Evolutionary conservation across 2,888 invertebrate species (phyloP), one percentile per base, ranked within the genome.

Genomic region (Hydrotaea cyrtoneurina): DNA sequence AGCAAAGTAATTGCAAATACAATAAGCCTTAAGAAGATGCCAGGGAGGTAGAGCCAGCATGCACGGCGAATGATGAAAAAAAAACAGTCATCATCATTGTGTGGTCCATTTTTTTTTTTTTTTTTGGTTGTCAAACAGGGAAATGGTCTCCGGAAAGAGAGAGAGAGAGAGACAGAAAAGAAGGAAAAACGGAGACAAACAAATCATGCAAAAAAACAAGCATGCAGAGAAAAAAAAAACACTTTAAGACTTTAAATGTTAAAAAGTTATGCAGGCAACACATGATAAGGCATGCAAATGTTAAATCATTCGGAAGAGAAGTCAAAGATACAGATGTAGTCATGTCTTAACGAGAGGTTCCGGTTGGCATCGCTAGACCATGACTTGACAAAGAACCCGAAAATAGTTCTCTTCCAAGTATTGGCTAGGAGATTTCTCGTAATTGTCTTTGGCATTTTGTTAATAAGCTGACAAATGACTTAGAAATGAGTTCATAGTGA

Each of bases 151-250:
- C 2, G 69, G 13, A 39, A 39, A 39, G n/a, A n/a, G n/a, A n/a
- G n/a, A n/a, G n/a, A n/a, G n/a, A n/a, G n/a, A 36, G 43, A 36
- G 21, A n/a, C 13, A n/a, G 7, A 2, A 19, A 17, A 10, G 26
- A 59, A 26, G 87, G 89, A 89, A 89, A 89, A 89, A 88, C 88
- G 88, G 89, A 86, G 89, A 87, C 89, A 88, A 88, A 89, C 89
- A 89, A 89, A 89, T 89, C 88, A 88, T 89, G 77, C 62, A 81
- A 69, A 23, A 79, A 64, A 46, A 43, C 80, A 53, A 46, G 39
- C 80, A 53, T 64, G 64, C 43, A 31, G 80, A 88, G 78, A 75
- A 86, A 86, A 76, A 86, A 83, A 19, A 21, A 10, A 4, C 8
- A 59, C 15, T 59, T 10, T 80, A 59, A 57, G 82, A 82, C 19